Evolutionary conservation across 2,888 invertebrate genomes (phyloP).

Genomic region (Agrotis clavis): DNA sequence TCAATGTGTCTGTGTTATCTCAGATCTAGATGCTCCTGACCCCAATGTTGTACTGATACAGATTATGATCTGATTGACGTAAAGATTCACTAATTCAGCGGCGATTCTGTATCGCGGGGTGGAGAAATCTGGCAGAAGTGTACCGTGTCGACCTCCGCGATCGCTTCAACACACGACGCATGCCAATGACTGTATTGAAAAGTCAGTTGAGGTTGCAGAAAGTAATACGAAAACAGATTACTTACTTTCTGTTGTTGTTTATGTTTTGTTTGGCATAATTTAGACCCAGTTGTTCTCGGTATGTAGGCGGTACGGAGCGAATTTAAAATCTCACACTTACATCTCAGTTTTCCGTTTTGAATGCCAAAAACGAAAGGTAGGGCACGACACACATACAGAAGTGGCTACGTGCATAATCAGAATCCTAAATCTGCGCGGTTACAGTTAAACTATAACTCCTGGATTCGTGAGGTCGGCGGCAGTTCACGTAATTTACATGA

Average conservation of each 20-base stretch:
- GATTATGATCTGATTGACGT: constrained; percentile 85
- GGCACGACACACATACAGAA: constrained; percentile 39
- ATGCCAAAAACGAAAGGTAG: constrained; percentile 39
- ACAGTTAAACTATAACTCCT: constrained; percentile 61
- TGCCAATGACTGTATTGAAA: constrained; percentile 60
- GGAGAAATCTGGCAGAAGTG: constrained; percentile 70
- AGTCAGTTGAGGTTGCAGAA: constrained; percentile 41
- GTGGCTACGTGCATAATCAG: constrained; percentile 62
- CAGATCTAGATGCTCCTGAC: constrained; percentile 83
- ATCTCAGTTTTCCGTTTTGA: constrained; percentile 22
- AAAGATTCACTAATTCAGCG: constrained; percentile 83
- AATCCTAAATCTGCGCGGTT: constrained; percentile 57
- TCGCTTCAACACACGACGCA: constrained; percentile 66
- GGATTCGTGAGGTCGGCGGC: constrained; percentile 52
- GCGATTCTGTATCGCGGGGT: constrained; percentile 57
- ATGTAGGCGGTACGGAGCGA: neutral
- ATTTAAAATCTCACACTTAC: constrained; percentile 12
- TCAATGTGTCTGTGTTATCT: constrained; percentile 80
- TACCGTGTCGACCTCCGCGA: constrained; percentile 66
- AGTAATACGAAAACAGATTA: constrained; percentile 45
- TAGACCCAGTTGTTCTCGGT: constrained; percentile 16
- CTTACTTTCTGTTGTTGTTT: constrained; percentile 38
- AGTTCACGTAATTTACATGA: constrained; percentile 60
- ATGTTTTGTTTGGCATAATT: constrained; percentile 34
- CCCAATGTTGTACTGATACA: constrained; percentile 77